Percentiles rank a stretch among this genome's conserved stretches.
Conservation (phyloP, 2,113 vertebrate species). For the Paralichthys olivaceus region DNA sequence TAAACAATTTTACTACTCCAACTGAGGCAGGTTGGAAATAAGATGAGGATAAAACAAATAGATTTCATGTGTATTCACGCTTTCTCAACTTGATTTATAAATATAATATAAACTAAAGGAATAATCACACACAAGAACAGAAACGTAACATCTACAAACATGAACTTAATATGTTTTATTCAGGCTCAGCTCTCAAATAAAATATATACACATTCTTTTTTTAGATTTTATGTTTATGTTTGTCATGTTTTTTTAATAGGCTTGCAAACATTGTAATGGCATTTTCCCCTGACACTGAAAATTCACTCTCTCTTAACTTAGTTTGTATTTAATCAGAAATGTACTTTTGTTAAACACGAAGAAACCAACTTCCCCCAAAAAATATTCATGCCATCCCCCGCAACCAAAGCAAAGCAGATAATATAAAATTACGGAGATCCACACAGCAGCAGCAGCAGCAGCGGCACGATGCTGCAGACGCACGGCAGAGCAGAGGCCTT, state of each 20-base stretch:
- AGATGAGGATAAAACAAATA: conserved; percentile 1
- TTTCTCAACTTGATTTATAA: background rate
- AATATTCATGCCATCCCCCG: background rate
- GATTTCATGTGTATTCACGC: background rate
- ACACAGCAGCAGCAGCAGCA: background rate
- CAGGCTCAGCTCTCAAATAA: background rate
- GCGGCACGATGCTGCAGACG: conserved; percentile 22
- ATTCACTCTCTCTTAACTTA: background rate
- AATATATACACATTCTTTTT: background rate
- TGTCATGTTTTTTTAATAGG: too few relatives aligned
- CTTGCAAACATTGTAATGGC: background rate
- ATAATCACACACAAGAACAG: background rate
- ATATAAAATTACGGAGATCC: background rate
- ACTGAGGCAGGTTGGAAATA: background rate
- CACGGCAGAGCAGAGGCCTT: conserved; percentile 57
- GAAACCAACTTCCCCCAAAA: too few relatives aligned
- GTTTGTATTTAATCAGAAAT: background rate
- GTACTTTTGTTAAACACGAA: background rate
- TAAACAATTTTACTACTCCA: background rate
- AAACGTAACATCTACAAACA: background rate
- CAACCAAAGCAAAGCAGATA: background rate
- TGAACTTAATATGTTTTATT: background rate
- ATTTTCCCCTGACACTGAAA: background rate
- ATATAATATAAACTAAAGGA: background rate
- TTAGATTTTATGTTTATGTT: background rate